Base-by-base conservation (phyloP, 1,140 invertebrate species). In the Bradysia coprophila region DNA sequence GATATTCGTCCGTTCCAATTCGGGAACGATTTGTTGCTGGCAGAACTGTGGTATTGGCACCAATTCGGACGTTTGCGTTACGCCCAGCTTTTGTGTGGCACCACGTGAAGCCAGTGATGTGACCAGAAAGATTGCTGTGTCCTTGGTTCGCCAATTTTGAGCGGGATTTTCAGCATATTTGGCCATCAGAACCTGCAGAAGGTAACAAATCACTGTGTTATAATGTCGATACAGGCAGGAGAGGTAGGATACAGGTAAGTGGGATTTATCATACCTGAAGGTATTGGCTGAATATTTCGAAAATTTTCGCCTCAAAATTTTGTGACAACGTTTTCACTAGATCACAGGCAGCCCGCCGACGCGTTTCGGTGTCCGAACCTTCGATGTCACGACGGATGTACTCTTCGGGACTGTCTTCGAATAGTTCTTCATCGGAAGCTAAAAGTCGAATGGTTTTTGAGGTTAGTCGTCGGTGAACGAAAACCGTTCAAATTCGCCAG, bases 371-470 rank as follows among this genome's bases (percentile, higher is more conserved):
- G 65, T 98, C 94, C n/a, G 91, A 94, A 4, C 94, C 94, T 68
- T 98, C 94, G 46, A 98, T 91, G 65, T 98, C 95, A 38, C 90
- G 69, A 31, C 92, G 66, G 44, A 97, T 95, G 55, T 97, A 98
- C 65, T 98, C 94, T 60, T 98, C 94, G 0, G 93, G 87, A 63
- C 96, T 97, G 55, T 97, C 91, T 63, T 95, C 88, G 65, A 97
- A 98, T 24, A 94, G 57, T 65, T 98, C 94, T 62, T 89, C 81
- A 66, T 98, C 95, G 1, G 84, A 83, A 41, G 78, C 86, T 38
- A 18, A 44, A 41, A 40, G 40, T 43, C 28, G 28, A 40, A 15
- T 13, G 19, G 38, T 40, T 40, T 21, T 21, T 9, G 13, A 23
- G 23, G n/a, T 28, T n/a, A n/a, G n/a, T n/a, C n/a, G n/a, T n/a